A percentile compares a stretch with the other conserved stretches of the same genome.
Evolutionary conservation across 2,888 invertebrate genomes (phyloP).

Genomic region (Dasysyrphus albostriatus): DNA sequence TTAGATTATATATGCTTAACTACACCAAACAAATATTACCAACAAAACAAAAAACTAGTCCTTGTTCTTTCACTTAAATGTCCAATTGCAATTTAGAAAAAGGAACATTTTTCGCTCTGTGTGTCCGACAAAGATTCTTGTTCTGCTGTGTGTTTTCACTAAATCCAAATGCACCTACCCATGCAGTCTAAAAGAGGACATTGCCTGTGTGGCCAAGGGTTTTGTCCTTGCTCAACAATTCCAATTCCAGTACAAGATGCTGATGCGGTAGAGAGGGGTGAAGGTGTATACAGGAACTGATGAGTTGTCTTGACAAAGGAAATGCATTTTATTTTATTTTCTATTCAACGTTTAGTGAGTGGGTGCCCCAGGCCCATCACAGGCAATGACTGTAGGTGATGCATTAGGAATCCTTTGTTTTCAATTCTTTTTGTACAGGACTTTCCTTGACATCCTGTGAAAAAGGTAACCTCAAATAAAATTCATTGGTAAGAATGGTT

Average conservation of each 20-base stretch:
- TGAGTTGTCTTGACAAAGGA: conserved; percentile 45
- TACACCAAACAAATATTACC: background rate
- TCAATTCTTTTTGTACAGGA: background rate
- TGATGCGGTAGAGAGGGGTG: background rate
- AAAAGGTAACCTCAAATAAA: background rate
- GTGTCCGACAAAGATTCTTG: conserved; percentile 2
- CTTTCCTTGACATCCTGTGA: conserved; percentile 17
- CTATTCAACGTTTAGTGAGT: conserved; percentile 19
- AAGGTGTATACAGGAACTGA: background rate
- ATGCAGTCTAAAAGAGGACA: conserved; percentile 16
- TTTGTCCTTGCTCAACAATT: conserved; percentile 10
- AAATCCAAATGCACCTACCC: conserved; percentile 2
- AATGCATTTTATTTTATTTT: conserved; percentile 22
- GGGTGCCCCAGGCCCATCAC: background rate
- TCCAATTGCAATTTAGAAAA: conserved; percentile 41
- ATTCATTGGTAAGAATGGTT: background rate
- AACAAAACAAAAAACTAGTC: background rate
- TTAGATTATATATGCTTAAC: conserved; percentile 16
- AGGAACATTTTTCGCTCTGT: background rate
- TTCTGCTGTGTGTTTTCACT: conserved; percentile 4
- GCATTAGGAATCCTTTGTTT: conserved; percentile 39
- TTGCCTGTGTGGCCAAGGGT: conserved; percentile 1
- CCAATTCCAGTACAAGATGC: conserved; percentile 8
- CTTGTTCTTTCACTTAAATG: conserved; percentile 37
- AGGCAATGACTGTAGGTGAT: background rate